phyloP scores from a whole-genome alignment of 2,888 invertebrate genomes.

The Drosophila subsilvestris region DNA sequence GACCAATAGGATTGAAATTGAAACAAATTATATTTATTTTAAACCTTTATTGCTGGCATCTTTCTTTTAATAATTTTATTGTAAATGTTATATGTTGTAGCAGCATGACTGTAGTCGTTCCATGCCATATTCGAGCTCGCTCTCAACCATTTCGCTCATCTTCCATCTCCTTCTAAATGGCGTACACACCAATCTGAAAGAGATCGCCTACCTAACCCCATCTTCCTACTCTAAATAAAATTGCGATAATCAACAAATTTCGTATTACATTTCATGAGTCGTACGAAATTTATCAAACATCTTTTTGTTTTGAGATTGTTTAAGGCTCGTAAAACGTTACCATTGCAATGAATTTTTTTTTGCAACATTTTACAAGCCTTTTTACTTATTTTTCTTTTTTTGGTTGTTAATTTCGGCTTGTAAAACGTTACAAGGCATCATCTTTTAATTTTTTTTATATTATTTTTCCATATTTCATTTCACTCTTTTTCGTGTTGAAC shows the following conservation, averaged over 20 bases:
- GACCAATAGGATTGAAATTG: neutral
- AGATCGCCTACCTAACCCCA: conserved; percentile 4
- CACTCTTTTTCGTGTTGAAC: conserved; percentile 6
- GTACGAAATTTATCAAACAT: conserved; percentile 11
- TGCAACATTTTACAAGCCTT: conserved; percentile 70
- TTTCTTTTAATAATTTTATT: no score
- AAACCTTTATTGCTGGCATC: neutral
- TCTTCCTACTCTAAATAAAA: conserved; percentile 8
- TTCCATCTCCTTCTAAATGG: conserved; percentile 17
- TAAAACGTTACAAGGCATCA: conserved; percentile 53
- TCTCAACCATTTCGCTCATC: neutral
- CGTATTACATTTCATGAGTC: conserved; percentile 20
- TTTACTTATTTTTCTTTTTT: neutral
- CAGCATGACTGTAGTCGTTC: neutral
- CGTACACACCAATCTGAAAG: conserved; percentile 16
- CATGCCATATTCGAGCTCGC: conserved; percentile 6
- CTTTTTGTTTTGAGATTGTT: conserved; percentile 24
- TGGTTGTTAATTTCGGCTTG: conserved; percentile 34
- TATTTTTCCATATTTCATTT: neutral
- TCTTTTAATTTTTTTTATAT: neutral
- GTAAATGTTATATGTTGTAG: neutral
- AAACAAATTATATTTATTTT: neutral
- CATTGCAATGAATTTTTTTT: conserved; percentile 11
- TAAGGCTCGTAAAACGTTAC: conserved; percentile 72
- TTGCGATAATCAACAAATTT: conserved; percentile 5